phyloP scores from a whole-genome alignment of 2,797 vertebrate species.

The Picus viridis region DNA sequence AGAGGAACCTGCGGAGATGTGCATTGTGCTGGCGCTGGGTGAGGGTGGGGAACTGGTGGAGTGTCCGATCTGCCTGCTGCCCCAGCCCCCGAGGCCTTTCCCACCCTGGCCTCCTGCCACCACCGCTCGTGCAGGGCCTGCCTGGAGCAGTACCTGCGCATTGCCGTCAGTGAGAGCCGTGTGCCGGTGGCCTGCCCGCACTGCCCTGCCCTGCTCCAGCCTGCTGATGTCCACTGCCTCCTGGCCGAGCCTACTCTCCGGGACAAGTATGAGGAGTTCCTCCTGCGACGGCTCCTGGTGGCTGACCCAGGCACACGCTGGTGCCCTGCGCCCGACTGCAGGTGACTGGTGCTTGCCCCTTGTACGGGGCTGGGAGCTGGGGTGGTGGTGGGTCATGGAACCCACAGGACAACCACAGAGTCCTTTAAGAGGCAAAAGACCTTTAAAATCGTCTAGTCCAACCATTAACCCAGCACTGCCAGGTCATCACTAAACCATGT shows the following conservation, averaged over 20 bases:
- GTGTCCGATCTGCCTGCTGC: conserved; percentile 89
- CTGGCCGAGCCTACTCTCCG: conserved; percentile 83
- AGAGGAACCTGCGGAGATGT: conserved; percentile 72
- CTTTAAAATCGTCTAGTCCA: background rate
- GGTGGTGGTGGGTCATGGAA: fast-evolving
- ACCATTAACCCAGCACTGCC: background rate
- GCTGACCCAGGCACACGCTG: conserved; percentile 87
- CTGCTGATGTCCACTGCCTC: conserved; percentile 80
- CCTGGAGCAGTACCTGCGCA: conserved; percentile 84
- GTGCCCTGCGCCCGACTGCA: conserved; percentile 90
- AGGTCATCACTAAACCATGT: background rate
- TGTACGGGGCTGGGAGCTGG: fast-evolving
- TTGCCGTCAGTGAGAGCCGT: conserved; percentile 86
- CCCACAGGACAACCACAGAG: too few species aligned
- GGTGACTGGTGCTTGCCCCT: conserved; percentile 55
- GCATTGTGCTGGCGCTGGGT: conserved; percentile 75
- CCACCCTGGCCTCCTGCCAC: conserved; percentile 81
- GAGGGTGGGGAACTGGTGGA: conserved; percentile 78
- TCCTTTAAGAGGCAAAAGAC: too few species aligned
- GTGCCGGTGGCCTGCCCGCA: conserved; percentile 86
- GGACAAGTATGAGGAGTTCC: conserved; percentile 87
- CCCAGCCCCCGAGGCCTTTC: conserved; percentile 86
- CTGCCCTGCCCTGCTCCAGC: conserved; percentile 81
- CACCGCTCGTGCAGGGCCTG: conserved; percentile 85
- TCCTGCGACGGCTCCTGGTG: conserved; percentile 84